Conservation (phyloP, 2,888 invertebrate genomes). For the Tetranychus truncatus region DNA sequence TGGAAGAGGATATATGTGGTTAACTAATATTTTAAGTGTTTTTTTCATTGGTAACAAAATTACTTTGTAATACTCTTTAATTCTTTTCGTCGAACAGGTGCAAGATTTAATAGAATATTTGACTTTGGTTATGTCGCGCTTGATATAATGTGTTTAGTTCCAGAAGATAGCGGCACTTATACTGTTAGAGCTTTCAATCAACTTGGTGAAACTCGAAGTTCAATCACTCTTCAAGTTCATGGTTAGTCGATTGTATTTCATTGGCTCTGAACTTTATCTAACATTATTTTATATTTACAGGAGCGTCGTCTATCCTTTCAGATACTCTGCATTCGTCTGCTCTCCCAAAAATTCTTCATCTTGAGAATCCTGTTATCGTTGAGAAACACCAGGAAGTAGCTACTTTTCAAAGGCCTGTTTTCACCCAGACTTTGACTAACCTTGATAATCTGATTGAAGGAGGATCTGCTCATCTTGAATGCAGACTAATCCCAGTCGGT, state of each 20-base stretch:
- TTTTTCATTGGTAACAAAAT: no score
- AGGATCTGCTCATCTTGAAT: constrained; percentile 74
- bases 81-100: constrained; percentile 34
- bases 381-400: not conserved
- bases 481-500: constrained; percentile 75
- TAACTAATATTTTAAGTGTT: no score
- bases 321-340: constrained; percentile 31
- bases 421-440: not conserved
- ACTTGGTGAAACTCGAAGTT: constrained; percentile 36
- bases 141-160: constrained; percentile 71
- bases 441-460: constrained; percentile 39
- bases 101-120: constrained; percentile 60
- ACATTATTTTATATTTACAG: constrained; percentile 29
- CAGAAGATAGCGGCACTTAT: constrained; percentile 85
- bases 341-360: constrained; percentile 11
- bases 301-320: constrained; percentile 59
- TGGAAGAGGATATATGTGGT: no score
- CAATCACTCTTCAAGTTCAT: constrained; percentile 44
- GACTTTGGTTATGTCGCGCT: constrained; percentile 95
- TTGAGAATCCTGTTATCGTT: not conserved
- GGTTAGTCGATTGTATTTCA: not conserved
- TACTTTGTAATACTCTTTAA: no score
- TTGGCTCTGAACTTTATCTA: not conserved
- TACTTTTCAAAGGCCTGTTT: not conserved
- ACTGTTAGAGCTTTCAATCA: constrained; percentile 64